Evolutionary conservation across 2,113 vertebrate genomes (phyloP), one percentile per base, ranked within the genome.

Genomic region (Ophiodon elongatus): DNA sequence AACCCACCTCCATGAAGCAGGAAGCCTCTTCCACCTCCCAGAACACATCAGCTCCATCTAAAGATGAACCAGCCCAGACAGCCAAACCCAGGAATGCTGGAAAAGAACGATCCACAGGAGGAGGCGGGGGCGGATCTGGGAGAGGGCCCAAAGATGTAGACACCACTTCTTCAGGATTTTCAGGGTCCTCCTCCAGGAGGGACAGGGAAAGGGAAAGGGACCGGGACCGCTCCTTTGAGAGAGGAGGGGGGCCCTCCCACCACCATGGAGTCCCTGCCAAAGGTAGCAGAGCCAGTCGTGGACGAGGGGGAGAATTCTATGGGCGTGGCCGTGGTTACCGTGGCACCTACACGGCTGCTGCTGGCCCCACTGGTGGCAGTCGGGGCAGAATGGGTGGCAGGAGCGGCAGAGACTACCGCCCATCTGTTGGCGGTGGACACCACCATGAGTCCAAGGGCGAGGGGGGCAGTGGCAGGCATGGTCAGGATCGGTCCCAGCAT

Each of bases 261-360:
- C 93, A 95, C 69, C 90, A 94, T 1, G 90, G 90, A n/a, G 73
- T 91, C 23, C 83, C 95, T 0, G 64, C 83, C 27, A 92, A 95
- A 85, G 93, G 94, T 17, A 75, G 83, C 73, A 92, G 93, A 85
- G 93, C 89, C 7, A 92, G 93, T 62, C 95, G 97, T 0, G 96
- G 96, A 13, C 89, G 97, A 70, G 96, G 96, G 0, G 97, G 97
- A 1, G 97, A 98, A 56, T 98, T 97, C 87, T 98, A 96, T 23
- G 96, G 97, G 7, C 94, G 97, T 62, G 97, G 97, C 2, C 82
- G 96, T 75, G 92, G 97, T 63, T 94, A 95, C 88, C 93, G 96
- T 57, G 93, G 97, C 69, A 63, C 96, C 84, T 93, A 96, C 92
- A 76, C 94, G 1, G 83, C 95, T 13, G 90, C 90, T 8, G 87